phyloP scores from a whole-genome alignment of 2,113 vertebrate species.

The Sander vitreus region DNA sequence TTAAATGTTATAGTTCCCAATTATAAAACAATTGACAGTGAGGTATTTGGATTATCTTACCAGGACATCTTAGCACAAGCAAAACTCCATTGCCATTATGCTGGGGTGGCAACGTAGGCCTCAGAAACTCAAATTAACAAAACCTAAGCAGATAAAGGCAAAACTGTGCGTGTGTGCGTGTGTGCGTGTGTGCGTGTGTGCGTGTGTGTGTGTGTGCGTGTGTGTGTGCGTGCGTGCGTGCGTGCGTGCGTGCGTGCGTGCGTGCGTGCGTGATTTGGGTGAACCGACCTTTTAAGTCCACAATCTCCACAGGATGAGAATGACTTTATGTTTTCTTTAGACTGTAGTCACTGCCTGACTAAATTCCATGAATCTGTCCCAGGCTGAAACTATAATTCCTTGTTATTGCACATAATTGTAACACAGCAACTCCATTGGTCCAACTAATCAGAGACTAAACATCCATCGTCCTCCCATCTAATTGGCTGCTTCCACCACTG shows the following conservation, averaged over 20 bases:
- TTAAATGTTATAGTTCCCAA: not conserved
- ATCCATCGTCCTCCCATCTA: conserved; percentile 62
- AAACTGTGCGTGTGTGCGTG: not conserved
- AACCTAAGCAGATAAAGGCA: not conserved
- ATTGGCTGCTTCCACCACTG: conserved; percentile 59
- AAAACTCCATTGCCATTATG: not conserved
- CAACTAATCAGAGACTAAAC: conserved; percentile 55
- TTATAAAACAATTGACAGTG: too few species aligned
- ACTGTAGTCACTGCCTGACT: not conserved
- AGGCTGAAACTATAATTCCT: not conserved
- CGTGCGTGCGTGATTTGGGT: not conserved
- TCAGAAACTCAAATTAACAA: not conserved
- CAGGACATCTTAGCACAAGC: not conserved
- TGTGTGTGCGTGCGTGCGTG: too few species aligned
- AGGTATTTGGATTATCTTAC: too few species aligned
- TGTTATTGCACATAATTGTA: not conserved
- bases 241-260: too few species aligned
- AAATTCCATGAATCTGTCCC: not conserved
- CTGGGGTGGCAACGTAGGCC: too few species aligned
- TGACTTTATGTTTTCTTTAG: not conserved
- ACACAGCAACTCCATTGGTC: conserved; percentile 35
- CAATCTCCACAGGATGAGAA: not conserved
- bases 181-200: not conserved
- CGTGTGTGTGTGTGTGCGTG: too few species aligned
- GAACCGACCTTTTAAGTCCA: not conserved